Base-by-base conservation (phyloP, 2,113 vertebrate species). In the Tachysurus vachellii region DNA sequence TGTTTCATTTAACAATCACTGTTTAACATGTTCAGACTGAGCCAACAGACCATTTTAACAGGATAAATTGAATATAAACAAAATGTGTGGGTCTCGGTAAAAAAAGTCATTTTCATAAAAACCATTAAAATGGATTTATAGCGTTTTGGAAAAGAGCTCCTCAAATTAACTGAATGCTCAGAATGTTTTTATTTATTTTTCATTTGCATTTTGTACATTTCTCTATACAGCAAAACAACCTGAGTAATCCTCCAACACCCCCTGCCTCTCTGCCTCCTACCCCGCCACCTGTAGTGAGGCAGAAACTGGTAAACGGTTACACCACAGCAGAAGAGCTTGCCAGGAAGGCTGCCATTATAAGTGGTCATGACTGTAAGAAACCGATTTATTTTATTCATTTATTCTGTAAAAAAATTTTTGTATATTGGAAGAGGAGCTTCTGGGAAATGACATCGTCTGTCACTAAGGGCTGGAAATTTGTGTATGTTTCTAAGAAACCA, bases 231-330 rank as follows among this genome's bases (percentile, higher is more conserved):
- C 97, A 99, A 96, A 99, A 98, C 93, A 99, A 99, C 90, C 93
- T 99, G 92, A 99, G 97, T 93, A 99, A 99, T 91, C 98, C 98
- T 83, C 98, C 98, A 13, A 99, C 98, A 0, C 98, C 98, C 0
- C 98, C 98, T 1, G 98, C 98, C 86, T 99, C 98, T 50, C 96
- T 99, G 84, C 98, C 98, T 81, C 98, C 98, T 82, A 99, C 98
- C 0, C 98, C 98, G 0, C 98, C 98, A 0, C 98, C 98, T 0
- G 94, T 97, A 26, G 94, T 94, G 21, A 96, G 96, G 90, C 98
- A 97, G 95, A 99, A 99, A 89, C 91, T 99, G 93, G 93, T 97
- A 19, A 99, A 99, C 2, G 97, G 98, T 88, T 99, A 97, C 0
- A 98, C 97, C 61, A 97, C 97, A 0, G 96, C 96, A 0, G 98